Base-by-base conservation (phyloP, 1,140 invertebrate species). In the Fopius arisanus region DNA sequence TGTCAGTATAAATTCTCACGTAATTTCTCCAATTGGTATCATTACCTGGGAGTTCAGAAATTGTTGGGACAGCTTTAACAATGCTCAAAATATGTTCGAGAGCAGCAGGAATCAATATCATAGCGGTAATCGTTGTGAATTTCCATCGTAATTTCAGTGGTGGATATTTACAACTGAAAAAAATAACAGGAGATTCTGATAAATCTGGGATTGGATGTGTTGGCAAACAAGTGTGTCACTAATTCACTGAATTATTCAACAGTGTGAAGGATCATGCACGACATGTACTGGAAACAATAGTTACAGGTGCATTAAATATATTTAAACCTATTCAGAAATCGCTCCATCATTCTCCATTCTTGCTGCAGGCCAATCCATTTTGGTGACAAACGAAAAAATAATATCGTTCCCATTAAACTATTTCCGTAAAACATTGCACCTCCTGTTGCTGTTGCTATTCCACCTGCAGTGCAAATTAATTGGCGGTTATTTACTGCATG, bases 351-450 rank as follows among this genome's bases (percentile, higher is more conserved):
- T 70, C 82, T 80, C 88, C 88, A 90, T 16, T 88, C 83, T 0
- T 78, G 74, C 67, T 88, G 86, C 4, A 90, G 78, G 10, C 73
- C 68, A 4, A 79, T 73, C 89, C 88, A 89, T 43, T 77, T 81
- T 9, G 79, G 81, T 0, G 87, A 83, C 21, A 90, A 78, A 76
- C 81, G 80, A 51, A 88, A 79, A 72, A 89, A 89, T 66, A 89
- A 63, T 14, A 83, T 59, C 1, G 79, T 72, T 3, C 83, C 86
- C n/a, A 86, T 23, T 69, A 89, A 78, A 70, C 84, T 86, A 67
- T 89, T 89, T 2, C 86, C 85, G 41, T 90, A 90, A 79, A 89
- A 89, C 43, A 88, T 78, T 6, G 86, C 87, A 14, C 89, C 89
- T 1, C 81, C 84, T 4, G 88, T 90, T 12, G 88, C 88, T 73